Evolutionary conservation across 2,888 invertebrate species (phyloP), one percentile per base, ranked within the genome.

Genomic region (Andrena haemorrhoa): DNA sequence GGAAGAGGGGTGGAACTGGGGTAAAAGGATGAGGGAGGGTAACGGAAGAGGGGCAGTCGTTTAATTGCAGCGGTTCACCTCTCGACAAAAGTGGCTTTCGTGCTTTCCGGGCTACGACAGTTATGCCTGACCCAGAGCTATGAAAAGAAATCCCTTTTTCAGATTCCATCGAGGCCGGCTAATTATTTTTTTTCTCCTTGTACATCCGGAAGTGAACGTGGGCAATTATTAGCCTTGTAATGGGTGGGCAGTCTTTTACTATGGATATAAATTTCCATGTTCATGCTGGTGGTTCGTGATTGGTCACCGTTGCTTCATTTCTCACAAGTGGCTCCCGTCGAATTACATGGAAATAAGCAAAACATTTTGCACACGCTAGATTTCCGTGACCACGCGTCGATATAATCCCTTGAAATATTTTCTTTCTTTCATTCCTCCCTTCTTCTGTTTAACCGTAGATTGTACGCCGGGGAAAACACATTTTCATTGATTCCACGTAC

Each of bases 41-140:
- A 51, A 29, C 51, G 74, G 58, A 63, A 49, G 74, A 79, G 74
- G 66, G 80, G 65, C 77, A 86, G 82, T 83, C 81, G 82, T 75
- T 89, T 88, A 88, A 88, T 89, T 88, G 89, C 89, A 83, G 82
- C 85, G 88, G 87, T 82, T 77, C 84, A 51, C 80, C 75, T 86
- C 86, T 87, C 70, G 87, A 81, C 82, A 69, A 75, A 73, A 86
- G 85, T 82, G 82, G 87, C 85, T 84, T 77, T 84, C 76, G 70
- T 85, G 75, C 69, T 74, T 81, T 76, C 78, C 70, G 82, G 82
- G 72, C 64, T 74, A 78, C 82, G 75, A 79, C 79, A 65, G 73
- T 75, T 71, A 82, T 82, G 65, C 76, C 73, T 80, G 82, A 82
- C 80, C 75, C 51, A 60, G 49, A 35, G 65, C 74, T 41, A 66